Percentiles rank a stretch among this genome's conserved stretches.
phyloP scores from a whole-genome alignment of 1,140 invertebrate species.

The Bicyclus anynana region DNA sequence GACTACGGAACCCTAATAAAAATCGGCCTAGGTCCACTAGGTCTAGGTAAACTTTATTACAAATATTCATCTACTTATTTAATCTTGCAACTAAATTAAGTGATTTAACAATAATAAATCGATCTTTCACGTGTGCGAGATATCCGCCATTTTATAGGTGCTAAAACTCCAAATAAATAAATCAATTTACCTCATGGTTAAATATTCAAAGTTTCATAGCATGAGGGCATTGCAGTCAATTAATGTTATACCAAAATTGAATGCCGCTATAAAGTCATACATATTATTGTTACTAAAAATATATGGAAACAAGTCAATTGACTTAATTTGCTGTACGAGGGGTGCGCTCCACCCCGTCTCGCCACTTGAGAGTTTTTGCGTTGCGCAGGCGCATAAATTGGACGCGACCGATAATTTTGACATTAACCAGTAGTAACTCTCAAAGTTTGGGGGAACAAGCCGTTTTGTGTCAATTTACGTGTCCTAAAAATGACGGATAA shows the following conservation, averaged over 20 bases:
- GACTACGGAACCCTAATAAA: too few species aligned
- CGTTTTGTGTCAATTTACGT: slow-evolving; percentile 65
- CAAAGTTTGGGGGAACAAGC: slow-evolving; percentile 45
- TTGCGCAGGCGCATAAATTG: slow-evolving; percentile 58
- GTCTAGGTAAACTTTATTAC: too few species aligned
- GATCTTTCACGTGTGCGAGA: too few species aligned
- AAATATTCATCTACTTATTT: too few species aligned
- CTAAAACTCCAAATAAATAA: too few species aligned
- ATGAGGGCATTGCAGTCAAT: too few species aligned
- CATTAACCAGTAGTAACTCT: slow-evolving; percentile 70
- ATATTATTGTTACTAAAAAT: slow-evolving; percentile 32
- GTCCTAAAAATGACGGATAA: slow-evolving; percentile 46
- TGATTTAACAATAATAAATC: too few species aligned
- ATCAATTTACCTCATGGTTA: too few species aligned
- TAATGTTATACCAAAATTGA: not conserved
- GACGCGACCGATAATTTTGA: slow-evolving; percentile 67
- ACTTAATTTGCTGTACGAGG: slow-evolving; percentile 27
- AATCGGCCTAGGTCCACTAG: too few species aligned
- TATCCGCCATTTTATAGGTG: too few species aligned
- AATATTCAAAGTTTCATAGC: too few species aligned
- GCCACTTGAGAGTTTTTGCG: slow-evolving; percentile 64
- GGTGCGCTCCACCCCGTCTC: slow-evolving; percentile 42
- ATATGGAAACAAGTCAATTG: slow-evolving; percentile 66
- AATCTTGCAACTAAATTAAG: too few species aligned
- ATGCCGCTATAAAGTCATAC: not conserved